Evolutionary conservation across 1,140 invertebrate genomes (phyloP).

Genomic region (Lycorma delicatula): DNA sequence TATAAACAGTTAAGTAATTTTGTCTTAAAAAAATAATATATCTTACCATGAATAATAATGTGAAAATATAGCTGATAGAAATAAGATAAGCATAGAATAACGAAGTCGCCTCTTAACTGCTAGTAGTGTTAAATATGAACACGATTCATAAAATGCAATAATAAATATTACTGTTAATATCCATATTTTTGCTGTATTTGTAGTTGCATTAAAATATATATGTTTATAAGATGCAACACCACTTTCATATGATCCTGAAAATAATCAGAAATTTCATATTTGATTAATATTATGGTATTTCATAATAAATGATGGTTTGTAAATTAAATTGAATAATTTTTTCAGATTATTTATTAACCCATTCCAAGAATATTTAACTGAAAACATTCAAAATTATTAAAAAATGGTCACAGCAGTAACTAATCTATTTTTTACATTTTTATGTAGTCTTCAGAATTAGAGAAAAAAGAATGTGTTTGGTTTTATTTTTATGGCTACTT

Average conservation of each 20-base stretch:
- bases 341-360: too few relatives aligned
- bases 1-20: not conserved
- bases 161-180: slow-evolving; percentile 53
- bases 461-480: too few relatives aligned
- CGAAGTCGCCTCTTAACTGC: slow-evolving; percentile 48
- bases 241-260: slow-evolving; percentile 62
- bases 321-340: too few relatives aligned
- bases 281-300: too few relatives aligned
- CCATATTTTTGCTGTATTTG: slow-evolving; percentile 70
- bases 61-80: slow-evolving; percentile 61
- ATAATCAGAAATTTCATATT: not conserved
- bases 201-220: slow-evolving; percentile 73
- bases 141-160: slow-evolving; percentile 59
- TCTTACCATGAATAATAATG: slow-evolving; percentile 65
- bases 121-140: slow-evolving; percentile 52
- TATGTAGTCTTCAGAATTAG: too few relatives aligned
- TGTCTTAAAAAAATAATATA: not conserved
- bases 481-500: too few relatives aligned
- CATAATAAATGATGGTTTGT: too few relatives aligned
- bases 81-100: slow-evolving; percentile 59
- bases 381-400: too few relatives aligned
- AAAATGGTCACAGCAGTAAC: too few relatives aligned
- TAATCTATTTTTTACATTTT: too few relatives aligned
- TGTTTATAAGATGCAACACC: slow-evolving; percentile 68
- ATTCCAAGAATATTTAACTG: too few relatives aligned